Percentiles rank a stretch among this genome's conserved stretches.
These are phyloP conservation scores for Aphaenogaster floridana DNA, from an alignment of 1,140 invertebrate species.

Conservation along the genomic window DNA sequence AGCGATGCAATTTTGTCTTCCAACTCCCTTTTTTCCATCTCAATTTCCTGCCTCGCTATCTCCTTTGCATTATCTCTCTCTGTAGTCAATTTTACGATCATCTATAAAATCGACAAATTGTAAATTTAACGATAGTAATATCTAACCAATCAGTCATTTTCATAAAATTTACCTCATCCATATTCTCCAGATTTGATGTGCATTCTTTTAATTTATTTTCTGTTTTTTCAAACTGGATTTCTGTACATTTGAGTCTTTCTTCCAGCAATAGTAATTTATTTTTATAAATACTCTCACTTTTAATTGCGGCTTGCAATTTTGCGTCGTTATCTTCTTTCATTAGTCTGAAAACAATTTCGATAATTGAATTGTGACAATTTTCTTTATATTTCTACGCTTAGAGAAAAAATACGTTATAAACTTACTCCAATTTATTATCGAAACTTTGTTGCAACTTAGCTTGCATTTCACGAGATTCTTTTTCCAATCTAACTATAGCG, in stretches of 20 bases:
- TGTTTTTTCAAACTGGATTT: conserved; percentile 85
- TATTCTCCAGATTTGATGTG: conserved; percentile 85
- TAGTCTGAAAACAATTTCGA: conserved; percentile 86
- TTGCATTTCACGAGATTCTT: conserved; percentile 87
- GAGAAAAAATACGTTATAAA: not conserved
- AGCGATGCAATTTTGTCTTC: conserved; percentile 82
- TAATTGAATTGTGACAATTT: conserved; percentile 45
- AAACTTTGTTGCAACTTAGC: conserved; percentile 87
- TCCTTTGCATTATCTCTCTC: conserved; percentile 87
- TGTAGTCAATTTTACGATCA: conserved; percentile 84
- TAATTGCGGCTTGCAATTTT: conserved; percentile 89
- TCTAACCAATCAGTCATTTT: conserved; percentile 13
- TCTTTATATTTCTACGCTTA: not conserved
- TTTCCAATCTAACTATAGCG: conserved; percentile 89
- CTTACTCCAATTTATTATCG: conserved; percentile 88
- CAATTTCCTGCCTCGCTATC: conserved; percentile 86
- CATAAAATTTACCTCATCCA: conserved; percentile 84
- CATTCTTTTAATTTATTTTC: conserved; percentile 81
- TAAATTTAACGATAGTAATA: not conserved
- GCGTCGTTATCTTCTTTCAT: conserved; percentile 92
- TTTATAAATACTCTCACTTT: conserved; percentile 87
- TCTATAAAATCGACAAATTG: conserved; percentile 74
- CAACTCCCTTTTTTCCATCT: conserved; percentile 83
- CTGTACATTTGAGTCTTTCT: conserved; percentile 87
- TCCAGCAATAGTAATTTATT: conserved; percentile 88